Percentiles rank a stretch among this genome's conserved stretches.
These are phyloP conservation scores for Melospiza melodia DNA, from an alignment of 2,113 vertebrate species.

Conservation along the genomic window DNA sequence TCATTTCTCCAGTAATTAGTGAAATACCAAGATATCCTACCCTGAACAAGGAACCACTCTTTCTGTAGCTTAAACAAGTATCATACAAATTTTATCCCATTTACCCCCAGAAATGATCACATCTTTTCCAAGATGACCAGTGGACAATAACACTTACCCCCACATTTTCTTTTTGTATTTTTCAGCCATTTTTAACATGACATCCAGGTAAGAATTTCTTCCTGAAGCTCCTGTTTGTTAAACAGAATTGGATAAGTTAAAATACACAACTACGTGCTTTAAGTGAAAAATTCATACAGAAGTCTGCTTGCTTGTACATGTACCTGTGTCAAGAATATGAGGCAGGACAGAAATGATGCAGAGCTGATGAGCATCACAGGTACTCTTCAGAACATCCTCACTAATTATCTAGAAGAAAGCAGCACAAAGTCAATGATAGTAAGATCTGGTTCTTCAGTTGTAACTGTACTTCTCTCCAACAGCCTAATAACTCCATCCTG, in stretches of 20 bases:
- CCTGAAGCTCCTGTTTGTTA: slow-evolving; percentile 87
- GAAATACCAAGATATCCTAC: background rate
- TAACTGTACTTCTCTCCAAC: background rate
- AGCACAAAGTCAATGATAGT: background rate
- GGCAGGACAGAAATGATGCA: slow-evolving; percentile 92
- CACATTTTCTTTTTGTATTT: slow-evolving; percentile 99
- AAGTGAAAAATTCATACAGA: background rate
- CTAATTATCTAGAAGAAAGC: slow-evolving; percentile 80
- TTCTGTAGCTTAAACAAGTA: background rate
- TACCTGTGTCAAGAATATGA: slow-evolving; percentile 96
- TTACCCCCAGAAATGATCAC: background rate
- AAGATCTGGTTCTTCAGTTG: background rate
- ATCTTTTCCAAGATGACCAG: background rate
- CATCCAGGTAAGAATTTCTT: slow-evolving; percentile 90
- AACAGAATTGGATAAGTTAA: background rate
- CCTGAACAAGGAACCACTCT: background rate
- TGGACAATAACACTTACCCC: slow-evolving; percentile 82
- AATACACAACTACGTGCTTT: background rate
- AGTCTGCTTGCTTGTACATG: background rate
- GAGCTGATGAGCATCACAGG: slow-evolving; percentile 91
- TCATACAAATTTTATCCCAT: background rate
- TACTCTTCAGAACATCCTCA: slow-evolving; percentile 85
- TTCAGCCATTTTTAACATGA: slow-evolving; percentile 91
- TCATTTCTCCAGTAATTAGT: background rate
- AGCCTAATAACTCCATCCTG: background rate